These are phyloP conservation scores for Xenopus laevis DNA, from an alignment of 2,113 vertebrate genomes.

Conservation along the genomic window DNA sequence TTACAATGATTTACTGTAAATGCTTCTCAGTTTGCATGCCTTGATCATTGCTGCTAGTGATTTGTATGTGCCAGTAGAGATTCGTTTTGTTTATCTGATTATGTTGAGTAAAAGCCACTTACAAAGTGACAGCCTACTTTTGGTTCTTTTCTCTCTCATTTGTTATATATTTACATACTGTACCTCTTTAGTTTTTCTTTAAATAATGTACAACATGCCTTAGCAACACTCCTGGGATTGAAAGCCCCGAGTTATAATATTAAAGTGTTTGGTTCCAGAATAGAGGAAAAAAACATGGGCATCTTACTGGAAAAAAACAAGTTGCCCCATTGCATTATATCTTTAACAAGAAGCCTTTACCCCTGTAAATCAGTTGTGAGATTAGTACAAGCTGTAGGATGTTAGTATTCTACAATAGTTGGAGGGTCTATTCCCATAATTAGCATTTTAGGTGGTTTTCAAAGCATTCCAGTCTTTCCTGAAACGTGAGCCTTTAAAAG, in stretches of 20 bases:
- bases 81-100: constrained; percentile 76
- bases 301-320: too few relatives aligned
- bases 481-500: constrained; percentile 66
- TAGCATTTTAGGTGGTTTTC: neutral
- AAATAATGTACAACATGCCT: constrained; percentile 52
- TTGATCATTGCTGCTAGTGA: constrained; percentile 84
- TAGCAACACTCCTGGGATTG: constrained; percentile 62
- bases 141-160: constrained; percentile 56
- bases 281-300: neutral
- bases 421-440: too few relatives aligned
- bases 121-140: constrained; percentile 75
- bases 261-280: constrained; percentile 57
- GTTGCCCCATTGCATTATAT: too few relatives aligned
- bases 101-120: constrained; percentile 77
- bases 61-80: constrained; percentile 78
- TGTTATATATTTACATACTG: constrained; percentile 2
- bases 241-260: constrained; percentile 75
- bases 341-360: too few relatives aligned
- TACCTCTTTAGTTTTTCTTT: constrained; percentile 1
- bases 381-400: too few relatives aligned
- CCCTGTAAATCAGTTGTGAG: too few relatives aligned
- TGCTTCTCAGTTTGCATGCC: constrained; percentile 83
- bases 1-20: constrained; percentile 77
- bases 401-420: too few relatives aligned
- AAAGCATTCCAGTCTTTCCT: neutral